Base-by-base conservation (phyloP, 2,113 vertebrate species). In the Procavia capensis region DNA sequence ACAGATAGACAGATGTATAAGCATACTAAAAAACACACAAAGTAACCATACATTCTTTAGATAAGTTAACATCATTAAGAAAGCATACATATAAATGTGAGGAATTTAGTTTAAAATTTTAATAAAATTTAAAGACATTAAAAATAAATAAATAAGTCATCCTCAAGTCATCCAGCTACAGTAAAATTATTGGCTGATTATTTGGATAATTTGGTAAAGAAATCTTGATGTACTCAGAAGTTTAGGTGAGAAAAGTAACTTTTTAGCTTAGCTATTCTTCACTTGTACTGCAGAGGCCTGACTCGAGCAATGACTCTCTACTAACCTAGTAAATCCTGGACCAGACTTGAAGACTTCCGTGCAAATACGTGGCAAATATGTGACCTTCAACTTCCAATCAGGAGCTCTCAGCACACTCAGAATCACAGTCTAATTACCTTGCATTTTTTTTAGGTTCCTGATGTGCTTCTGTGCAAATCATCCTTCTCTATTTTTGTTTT, bases 321-420 rank as follows among this genome's bases (percentile, higher is more conserved):
- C 4, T 36, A 24, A 66, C 22, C 43, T 31, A 24, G 17, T 2
- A 20, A 50, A 17, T 66, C 36, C 27, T 11, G 8, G 59, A 45
- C 1, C 3, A 16, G 14, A 31, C 11, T 92, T 68, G 57, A 39
- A 64, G 31, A 16, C 34, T 57, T 57, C 31, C 29, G 29, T 41
- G 19, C n/a, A 36, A 54, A 3, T 8, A 4, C 10, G 0, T 22
- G 9, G 27, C 19, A 36, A 34, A 1, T 63, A 6, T 25, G 0
- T 9, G n/a, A 39, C 2, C 3, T 59, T 54, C 9, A 47, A 7
- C 36, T 41, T 66, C 50, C 22, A 29, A 16, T 54, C 50, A 29
- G 9, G 13, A 83, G 11, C 54, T 74, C 5, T 68, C 82, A 36
- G 22, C 2, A 3, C 3, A 27, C 4, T 54, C 50, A 54, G 50